Evolutionary conservation across 2,113 vertebrate genomes (phyloP).

Genomic region (Mionectes macconnelli): DNA sequence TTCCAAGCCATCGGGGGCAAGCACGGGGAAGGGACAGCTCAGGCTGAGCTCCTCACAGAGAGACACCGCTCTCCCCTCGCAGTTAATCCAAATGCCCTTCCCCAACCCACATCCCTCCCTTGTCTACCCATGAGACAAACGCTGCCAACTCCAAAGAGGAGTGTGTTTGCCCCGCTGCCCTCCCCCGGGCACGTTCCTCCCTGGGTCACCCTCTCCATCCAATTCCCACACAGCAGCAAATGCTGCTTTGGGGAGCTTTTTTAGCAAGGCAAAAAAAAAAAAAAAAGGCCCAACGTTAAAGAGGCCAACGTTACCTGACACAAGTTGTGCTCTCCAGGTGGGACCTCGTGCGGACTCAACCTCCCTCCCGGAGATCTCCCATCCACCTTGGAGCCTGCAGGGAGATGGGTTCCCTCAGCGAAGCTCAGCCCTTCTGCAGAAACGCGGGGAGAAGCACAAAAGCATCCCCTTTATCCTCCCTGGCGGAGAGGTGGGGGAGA

Average conservation of each 20-base stretch:
- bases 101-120: not conserved
- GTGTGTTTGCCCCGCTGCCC: not conserved
- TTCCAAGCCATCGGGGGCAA: not conserved
- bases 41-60: not conserved
- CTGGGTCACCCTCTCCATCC: not conserved
- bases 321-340: not conserved
- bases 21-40: not conserved
- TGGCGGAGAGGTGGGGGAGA: not conserved
- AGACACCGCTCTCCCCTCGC: not conserved
- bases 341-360: not conserved
- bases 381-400: rapidly evolving
- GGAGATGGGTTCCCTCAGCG: too few relatives aligned
- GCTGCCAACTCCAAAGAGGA: not conserved
- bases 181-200: not conserved
- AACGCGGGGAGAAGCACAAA: not conserved
- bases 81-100: not conserved
- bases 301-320: not conserved
- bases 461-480: not conserved
- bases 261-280: not conserved
- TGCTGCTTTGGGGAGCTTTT: not conserved
- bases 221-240: not conserved
- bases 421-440: not conserved
- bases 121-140: not conserved
- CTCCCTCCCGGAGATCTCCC: not conserved
- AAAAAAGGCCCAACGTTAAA: not conserved